Percentiles rank a stretch among this genome's conserved stretches.
Evolutionary conservation across 2,113 vertebrate genomes (phyloP).

Genomic region (Illadopsis cleaveri): DNA sequence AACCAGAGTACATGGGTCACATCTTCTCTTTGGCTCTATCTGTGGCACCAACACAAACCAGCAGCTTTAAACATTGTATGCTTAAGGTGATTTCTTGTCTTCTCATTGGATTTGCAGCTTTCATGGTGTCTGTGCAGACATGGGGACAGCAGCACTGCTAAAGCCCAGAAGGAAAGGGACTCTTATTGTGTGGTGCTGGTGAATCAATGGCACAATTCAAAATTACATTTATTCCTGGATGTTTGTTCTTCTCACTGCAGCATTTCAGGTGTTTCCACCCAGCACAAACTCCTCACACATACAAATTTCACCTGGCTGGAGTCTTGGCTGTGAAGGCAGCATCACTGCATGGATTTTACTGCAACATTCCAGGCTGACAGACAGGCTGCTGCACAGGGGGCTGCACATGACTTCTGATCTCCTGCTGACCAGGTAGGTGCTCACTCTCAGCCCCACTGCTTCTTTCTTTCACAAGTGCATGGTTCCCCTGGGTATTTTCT

Average conservation of each 20-base stretch:
- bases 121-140: not conserved
- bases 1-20: not conserved
- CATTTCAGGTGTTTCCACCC: not conserved
- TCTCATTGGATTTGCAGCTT: not conserved
- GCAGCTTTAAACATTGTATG: not conserved
- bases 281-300: not conserved
- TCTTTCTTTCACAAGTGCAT: not conserved
- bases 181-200: not conserved
- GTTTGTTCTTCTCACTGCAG: not conserved
- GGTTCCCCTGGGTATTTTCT: not conserved
- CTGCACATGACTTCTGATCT: not conserved
- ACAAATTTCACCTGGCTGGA: not conserved
- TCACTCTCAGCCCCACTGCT: not conserved
- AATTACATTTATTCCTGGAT: not conserved
- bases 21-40: not conserved
- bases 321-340: not conserved
- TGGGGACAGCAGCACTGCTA: not conserved
- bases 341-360: not conserved
- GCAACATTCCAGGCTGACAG: not conserved
- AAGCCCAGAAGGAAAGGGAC: not conserved
- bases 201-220: not conserved
- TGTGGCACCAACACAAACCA: not conserved
- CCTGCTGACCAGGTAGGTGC: not conserved
- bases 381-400: not conserved
- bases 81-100: not conserved